Conservation (phyloP, 2,113 vertebrate genomes). For the Numenius arquata region DNA sequence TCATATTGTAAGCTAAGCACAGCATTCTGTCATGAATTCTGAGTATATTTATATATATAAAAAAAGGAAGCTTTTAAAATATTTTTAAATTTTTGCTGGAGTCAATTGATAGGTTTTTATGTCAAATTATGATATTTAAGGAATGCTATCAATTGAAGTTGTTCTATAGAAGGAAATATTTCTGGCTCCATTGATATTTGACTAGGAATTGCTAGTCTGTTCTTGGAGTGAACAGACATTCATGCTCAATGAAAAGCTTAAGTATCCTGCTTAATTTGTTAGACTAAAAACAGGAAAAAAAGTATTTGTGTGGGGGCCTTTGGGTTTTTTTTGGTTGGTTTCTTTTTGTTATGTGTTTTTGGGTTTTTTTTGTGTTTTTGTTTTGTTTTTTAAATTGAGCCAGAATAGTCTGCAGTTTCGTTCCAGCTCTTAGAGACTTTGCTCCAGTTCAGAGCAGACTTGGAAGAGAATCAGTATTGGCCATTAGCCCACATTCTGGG, state of each 20-base stretch:
- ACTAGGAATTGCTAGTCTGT: background rate
- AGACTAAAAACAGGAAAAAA: background rate
- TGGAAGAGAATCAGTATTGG: conserved; percentile 1
- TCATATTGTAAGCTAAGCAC: fast-evolving
- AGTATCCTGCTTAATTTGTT: background rate
- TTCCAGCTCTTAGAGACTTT: background rate
- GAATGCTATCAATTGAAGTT: background rate
- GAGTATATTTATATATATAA: background rate
- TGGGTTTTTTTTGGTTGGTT: background rate
- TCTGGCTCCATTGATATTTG: background rate
- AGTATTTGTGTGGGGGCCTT: background rate
- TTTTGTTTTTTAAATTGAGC: background rate
- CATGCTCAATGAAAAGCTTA: background rate
- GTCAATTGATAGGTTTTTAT: background rate
- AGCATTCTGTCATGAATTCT: background rate
- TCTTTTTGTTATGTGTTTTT: background rate
- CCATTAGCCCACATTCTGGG: background rate
- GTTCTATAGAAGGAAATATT: background rate
- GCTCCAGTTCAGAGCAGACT: background rate
- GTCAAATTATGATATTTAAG: background rate
- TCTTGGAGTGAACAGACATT: background rate
- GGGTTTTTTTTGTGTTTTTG: background rate
- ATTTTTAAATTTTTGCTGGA: background rate
- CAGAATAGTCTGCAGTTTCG: background rate
- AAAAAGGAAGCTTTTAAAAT: background rate